Conservation (phyloP, 2,888 invertebrate genomes). For the Diadegma fenestrale region DNA sequence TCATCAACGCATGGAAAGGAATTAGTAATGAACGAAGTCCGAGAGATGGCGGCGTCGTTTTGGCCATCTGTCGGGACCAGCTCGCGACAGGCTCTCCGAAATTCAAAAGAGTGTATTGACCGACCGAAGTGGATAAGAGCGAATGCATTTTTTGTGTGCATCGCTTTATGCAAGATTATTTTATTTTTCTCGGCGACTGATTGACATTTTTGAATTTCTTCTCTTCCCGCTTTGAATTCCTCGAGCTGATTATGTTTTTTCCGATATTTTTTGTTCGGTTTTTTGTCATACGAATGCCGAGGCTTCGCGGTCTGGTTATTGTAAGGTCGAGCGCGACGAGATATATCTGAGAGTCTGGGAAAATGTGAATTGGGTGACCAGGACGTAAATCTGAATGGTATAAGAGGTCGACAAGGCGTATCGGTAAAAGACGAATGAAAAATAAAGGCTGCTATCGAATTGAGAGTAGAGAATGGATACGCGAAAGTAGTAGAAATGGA, state of each 20-base stretch:
- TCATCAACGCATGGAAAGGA: not conserved
- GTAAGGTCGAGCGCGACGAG: not conserved
- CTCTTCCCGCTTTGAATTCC: too few relatives aligned
- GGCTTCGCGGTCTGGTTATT: not conserved
- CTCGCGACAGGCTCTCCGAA: not conserved
- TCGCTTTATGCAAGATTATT: not conserved
- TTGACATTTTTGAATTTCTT: too few relatives aligned
- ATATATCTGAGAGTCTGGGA: not conserved
- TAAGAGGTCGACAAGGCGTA: slow-evolving; percentile 39
- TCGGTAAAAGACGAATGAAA: slow-evolving; percentile 46
- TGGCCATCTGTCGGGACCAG: slow-evolving; percentile 46
- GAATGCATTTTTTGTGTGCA: not conserved
- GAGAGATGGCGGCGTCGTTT: slow-evolving; percentile 53
- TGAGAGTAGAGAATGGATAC: not conserved
- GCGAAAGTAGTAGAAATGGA: slow-evolving; percentile 19
- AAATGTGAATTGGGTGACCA: not conserved
- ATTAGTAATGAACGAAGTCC: not conserved
- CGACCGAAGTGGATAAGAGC: slow-evolving; percentile 34
- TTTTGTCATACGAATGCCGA: not conserved
- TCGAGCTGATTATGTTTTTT: too few relatives aligned
- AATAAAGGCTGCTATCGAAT: slow-evolving; percentile 49
- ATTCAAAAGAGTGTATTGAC: slow-evolving; percentile 4
- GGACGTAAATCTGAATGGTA: slow-evolving; percentile 12
- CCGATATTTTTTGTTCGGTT: too few relatives aligned
- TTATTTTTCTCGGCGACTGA: too few relatives aligned